Conservation (phyloP, 92 coral and sea anemone species). For the Siderastrea siderea region DNA sequence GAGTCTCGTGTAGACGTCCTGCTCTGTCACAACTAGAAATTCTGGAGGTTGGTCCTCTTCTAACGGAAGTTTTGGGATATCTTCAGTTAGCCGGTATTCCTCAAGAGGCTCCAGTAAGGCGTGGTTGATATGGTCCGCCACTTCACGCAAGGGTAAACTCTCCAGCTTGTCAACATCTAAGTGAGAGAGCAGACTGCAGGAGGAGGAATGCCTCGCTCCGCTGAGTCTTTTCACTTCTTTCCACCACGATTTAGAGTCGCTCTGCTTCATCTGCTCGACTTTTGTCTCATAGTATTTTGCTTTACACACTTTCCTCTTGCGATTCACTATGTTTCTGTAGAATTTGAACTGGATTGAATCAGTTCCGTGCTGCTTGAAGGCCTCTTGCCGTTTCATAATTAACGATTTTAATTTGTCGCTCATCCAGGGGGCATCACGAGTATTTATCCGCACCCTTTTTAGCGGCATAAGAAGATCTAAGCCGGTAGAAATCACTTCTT, state of each 20-base stretch:
- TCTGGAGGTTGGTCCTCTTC: conserved; percentile 52
- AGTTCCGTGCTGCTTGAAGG: conserved; percentile 19
- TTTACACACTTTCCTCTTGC: conserved; percentile 25
- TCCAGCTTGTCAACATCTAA: conserved; percentile 54
- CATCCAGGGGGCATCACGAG: conserved; percentile 68
- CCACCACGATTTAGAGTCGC: conserved; percentile 62
- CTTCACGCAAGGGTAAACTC: conserved; percentile 12
- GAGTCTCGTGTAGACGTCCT: no score
- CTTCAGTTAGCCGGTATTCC: conserved; percentile 41
- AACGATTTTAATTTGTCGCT: conserved; percentile 22
- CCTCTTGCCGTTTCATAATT: conserved; percentile 49
- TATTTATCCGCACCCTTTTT: conserved; percentile 14
- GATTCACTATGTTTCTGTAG: conserved; percentile 48
- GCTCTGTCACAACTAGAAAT: no score
- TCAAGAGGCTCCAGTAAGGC: conserved; percentile 58
- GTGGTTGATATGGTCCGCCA: conserved; percentile 43
- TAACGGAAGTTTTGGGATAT: conserved; percentile 37
- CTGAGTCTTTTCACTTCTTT: conserved; percentile 69
- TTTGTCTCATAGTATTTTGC: no score
- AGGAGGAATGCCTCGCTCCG: conserved; percentile 41
- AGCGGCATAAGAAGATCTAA: conserved; percentile 53
- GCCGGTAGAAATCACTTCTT: conserved; percentile 25
- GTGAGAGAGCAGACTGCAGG: conserved; percentile 49
- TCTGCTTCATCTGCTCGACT: neutral
- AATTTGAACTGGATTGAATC: conserved; percentile 42